Conservation (phyloP, 2,888 invertebrate species). For the Sminthurinus aureus region DNA sequence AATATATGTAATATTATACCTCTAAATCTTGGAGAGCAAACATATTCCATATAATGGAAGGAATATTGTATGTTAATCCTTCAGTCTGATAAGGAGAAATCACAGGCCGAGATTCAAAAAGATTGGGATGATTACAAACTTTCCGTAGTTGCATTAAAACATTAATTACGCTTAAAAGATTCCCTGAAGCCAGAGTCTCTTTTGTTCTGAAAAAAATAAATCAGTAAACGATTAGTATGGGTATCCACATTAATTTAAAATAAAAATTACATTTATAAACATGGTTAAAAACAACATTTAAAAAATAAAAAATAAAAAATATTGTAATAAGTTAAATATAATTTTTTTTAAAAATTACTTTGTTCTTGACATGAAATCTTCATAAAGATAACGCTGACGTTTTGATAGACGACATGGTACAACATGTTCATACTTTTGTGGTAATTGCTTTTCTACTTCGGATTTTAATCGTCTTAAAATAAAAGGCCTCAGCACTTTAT, state of each 20-base stretch:
- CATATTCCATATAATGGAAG: slow-evolving; percentile 75
- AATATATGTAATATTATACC: neutral
- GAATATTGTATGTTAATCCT: slow-evolving; percentile 74
- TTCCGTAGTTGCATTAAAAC: slow-evolving; percentile 96
- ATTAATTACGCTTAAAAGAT: slow-evolving; percentile 93
- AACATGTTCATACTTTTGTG: slow-evolving; percentile 95
- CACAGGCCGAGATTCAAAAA: slow-evolving; percentile 96
- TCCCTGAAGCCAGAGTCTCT: slow-evolving; percentile 91
- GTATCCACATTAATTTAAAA: neutral
- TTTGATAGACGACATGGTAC: slow-evolving; percentile 93
- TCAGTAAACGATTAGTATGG: neutral
- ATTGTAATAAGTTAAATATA: slow-evolving; percentile 31
- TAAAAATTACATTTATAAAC: neutral
- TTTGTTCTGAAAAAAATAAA: slow-evolving; percentile 74
- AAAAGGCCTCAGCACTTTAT: slow-evolving; percentile 93
- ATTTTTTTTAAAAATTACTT: slow-evolving; percentile 72
- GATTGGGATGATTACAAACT: slow-evolving; percentile 97
- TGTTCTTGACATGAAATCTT: slow-evolving; percentile 98
- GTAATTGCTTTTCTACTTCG: slow-evolving; percentile 97
- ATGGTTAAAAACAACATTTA: neutral
- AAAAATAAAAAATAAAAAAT: slow-evolving; percentile 60
- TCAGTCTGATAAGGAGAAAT: slow-evolving; percentile 92
- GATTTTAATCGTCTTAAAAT: slow-evolving; percentile 88
- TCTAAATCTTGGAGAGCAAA: slow-evolving; percentile 63
- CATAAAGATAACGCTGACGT: slow-evolving; percentile 95